Percentiles rank a stretch among this genome's conserved stretches.
phyloP scores from a whole-genome alignment of 2,797 vertebrate genomes.

The Molossus molossus region DNA sequence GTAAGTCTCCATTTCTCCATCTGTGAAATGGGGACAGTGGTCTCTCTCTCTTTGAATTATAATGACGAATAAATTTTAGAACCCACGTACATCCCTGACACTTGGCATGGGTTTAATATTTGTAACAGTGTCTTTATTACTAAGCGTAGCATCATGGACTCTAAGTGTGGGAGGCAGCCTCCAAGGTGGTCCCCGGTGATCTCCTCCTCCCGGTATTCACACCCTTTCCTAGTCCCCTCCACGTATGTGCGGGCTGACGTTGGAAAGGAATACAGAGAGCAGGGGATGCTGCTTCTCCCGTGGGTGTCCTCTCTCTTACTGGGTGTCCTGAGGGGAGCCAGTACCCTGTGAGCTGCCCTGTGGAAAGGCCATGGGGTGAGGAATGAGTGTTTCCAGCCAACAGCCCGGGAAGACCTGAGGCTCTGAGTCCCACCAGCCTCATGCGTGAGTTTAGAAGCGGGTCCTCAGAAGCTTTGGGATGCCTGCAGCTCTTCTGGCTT shows the following conservation, averaged over 20 bases:
- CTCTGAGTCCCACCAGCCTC: not conserved
- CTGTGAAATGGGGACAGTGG: not conserved
- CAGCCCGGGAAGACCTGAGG: not conserved
- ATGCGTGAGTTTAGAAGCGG: fast-evolving
- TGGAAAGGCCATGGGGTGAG: not conserved
- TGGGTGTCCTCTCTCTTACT: not conserved
- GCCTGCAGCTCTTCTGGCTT: not conserved
- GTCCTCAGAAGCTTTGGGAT: not conserved
- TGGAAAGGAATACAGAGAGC: not conserved
- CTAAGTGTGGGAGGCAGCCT: not conserved
- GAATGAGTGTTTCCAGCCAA: not conserved
- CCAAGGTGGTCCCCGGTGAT: not conserved
- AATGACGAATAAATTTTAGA: not conserved
- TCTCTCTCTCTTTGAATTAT: not conserved
- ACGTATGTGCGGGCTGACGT: not conserved
- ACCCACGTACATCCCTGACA: not conserved
- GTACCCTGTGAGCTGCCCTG: not conserved
- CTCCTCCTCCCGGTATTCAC: not conserved
- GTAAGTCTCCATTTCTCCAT: not conserved
- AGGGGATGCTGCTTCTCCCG: not conserved
- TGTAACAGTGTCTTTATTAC: not conserved
- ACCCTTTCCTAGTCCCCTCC: not conserved
- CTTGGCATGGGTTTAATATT: not conserved
- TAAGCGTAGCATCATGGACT: not conserved
- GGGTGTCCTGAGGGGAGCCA: not conserved